Evolutionary conservation across 2,113 vertebrate species (phyloP), one percentile per base, ranked within the genome.

Genomic region (Fukomys damarensis): DNA sequence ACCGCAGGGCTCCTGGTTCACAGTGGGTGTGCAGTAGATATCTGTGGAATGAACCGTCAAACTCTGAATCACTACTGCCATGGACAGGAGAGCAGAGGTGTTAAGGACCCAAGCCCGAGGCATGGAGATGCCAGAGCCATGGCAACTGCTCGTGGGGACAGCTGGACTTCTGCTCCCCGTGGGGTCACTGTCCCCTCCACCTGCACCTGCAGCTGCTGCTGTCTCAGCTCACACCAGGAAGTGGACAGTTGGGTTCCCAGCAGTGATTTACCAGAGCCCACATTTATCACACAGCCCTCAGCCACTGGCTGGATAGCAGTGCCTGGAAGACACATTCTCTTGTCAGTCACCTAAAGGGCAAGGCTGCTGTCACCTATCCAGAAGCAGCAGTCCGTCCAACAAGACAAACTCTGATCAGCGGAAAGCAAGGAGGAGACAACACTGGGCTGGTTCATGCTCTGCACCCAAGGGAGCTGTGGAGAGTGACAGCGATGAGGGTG

Each of bases 401-500:
- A 46, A 46, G 72, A 46, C 30, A 76, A 76, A 76, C 26, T 1
- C 24, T 2, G 5, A n/a, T 41, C 68, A 72, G n/a, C 14, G 10
- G 24, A 43, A 6, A 74, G 66, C 66, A 24, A 13, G 20, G 12
- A 32, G 70, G 9, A 43, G 46, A 17, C 35, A 49, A 20, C 59
- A 61, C 43, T 8, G 74, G 74, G 74, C 28, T 0, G 13, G 7
- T 8, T 16, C 3, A 43, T 30, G 72, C 9, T 30, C 28, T 10
- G 14, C 43, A 8, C 43, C 43, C 0, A 43, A 17, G 43, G 74
- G 43, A 17, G 72, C 59, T 30, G 38, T 30, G 72, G 10, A 43
- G 32, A 20, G 74, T 3, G 43, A 3, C 0, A 0, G 26, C 17
- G 43, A 30, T 5, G 2, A 1, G 13, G 43, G 72, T 49, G 43